Percentiles rank a stretch among this genome's conserved stretches.
Conservation (phyloP, 2,113 vertebrate species). For the Mus musculus region DNA sequence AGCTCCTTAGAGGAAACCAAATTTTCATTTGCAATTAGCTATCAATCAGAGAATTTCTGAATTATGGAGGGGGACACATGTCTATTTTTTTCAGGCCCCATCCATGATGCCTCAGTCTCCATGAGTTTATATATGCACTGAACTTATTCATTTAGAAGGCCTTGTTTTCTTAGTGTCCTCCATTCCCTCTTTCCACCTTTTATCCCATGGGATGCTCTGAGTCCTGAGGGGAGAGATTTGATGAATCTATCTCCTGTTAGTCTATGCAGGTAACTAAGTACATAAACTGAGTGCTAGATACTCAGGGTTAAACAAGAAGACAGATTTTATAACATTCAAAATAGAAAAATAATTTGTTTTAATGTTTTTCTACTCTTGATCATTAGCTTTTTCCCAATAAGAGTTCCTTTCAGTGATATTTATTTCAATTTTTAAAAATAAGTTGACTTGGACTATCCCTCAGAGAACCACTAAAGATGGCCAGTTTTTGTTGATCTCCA, state of each 20-base stretch:
- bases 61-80: background rate
- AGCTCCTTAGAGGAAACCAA: background rate
- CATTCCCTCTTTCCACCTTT: background rate
- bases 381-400: conserved; percentile 14
- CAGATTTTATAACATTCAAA: background rate
- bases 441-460: conserved; percentile 9
- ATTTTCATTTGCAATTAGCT: background rate
- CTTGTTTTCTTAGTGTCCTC: background rate
- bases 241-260: background rate
- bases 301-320: conserved; percentile 1
- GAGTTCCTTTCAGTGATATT: conserved; percentile 39
- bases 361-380: background rate
- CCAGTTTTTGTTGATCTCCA: background rate
- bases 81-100: background rate
- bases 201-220: background rate
- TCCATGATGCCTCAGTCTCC: background rate
- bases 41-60: background rate
- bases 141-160: background rate
- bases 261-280: conserved; percentile 9
- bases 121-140: background rate
- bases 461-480: background rate
- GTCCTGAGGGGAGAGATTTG: background rate
- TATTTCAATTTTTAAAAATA: conserved; percentile 26
- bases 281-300: conserved; percentile 10
- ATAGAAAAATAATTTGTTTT: background rate